Evolutionary conservation across 2,888 invertebrate genomes (phyloP).

Genomic region (Urechis unicinctus): DNA sequence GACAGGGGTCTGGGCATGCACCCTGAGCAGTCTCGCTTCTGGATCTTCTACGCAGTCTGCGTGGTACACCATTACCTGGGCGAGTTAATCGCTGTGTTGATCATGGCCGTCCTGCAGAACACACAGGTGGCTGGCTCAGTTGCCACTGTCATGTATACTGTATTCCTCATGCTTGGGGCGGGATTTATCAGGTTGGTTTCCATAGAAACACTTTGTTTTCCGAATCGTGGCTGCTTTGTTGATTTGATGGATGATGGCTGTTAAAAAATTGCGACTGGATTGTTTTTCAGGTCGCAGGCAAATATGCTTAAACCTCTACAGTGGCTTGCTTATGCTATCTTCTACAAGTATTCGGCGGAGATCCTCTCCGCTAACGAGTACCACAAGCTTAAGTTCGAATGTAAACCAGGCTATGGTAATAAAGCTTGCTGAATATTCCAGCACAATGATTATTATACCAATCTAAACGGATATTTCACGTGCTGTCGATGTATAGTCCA

Average conservation of each 20-base stretch:
- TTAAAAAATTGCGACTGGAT: too few species aligned
- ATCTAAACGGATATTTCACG: background rate
- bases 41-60: constrained; percentile 26
- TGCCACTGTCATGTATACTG: background rate
- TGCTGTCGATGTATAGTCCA: too few species aligned
- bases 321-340: background rate
- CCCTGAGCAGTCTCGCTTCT: constrained; percentile 25
- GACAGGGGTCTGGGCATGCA: constrained; percentile 31
- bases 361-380: background rate
- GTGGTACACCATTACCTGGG: constrained; percentile 28
- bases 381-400: background rate
- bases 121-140: constrained; percentile 19
- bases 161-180: background rate
- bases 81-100: constrained; percentile 31
- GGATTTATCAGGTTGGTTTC: background rate
- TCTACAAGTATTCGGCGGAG: background rate
- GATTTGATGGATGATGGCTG: too few species aligned
- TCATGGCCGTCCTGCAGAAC: constrained; percentile 31
- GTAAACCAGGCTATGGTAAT: background rate
- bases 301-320: background rate
- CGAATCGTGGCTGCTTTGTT: too few species aligned
- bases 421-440: background rate
- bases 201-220: background rate
- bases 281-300: background rate
- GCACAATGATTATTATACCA: background rate